Conservation (phyloP, 2,113 vertebrate genomes). For the Emydocephalus ijimae region DNA sequence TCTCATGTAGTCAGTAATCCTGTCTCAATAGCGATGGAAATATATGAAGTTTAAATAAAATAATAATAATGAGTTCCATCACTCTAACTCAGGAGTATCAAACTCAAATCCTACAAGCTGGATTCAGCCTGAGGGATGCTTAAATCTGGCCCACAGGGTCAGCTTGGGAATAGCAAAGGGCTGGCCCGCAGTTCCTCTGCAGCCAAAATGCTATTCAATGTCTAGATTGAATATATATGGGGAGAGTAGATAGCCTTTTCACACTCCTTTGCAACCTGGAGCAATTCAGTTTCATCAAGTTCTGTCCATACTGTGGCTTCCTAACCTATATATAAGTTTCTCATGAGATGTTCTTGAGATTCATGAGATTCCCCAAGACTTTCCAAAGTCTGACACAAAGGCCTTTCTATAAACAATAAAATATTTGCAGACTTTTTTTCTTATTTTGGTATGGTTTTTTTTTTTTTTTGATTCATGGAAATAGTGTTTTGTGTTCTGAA, state of each 20-base stretch:
- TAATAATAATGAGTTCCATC: background rate
- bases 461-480: background rate
- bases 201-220: background rate
- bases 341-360: background rate
- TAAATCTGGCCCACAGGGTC: no score
- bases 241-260: background rate
- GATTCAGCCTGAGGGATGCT: no score
- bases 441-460: background rate
- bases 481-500: background rate
- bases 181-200: no score
- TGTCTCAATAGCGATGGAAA: background rate
- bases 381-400: background rate
- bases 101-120: no score
- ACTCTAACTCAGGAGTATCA: no score
- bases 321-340: background rate
- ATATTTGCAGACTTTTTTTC: background rate
- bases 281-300: background rate
- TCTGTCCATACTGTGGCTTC: no score
- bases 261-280: background rate
- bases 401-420: background rate
- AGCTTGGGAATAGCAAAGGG: no score
- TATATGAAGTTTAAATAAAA: rapidly evolving
- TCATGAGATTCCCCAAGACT: background rate
- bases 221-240: background rate
- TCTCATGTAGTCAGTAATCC: background rate